Base-by-base conservation (phyloP, 2,113 vertebrate genomes). In the Xenus cinereus region DNA sequence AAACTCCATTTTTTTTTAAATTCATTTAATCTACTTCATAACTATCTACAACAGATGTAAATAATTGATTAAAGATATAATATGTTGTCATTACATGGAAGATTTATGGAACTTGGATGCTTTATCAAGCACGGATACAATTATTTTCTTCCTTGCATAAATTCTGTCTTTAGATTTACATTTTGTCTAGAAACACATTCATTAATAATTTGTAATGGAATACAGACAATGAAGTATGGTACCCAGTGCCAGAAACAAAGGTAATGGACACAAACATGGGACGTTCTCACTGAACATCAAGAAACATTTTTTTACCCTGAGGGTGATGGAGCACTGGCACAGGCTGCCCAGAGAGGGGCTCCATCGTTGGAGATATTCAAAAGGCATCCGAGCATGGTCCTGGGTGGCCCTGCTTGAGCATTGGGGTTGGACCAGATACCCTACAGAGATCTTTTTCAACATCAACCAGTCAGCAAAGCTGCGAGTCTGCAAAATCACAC, bases 401-500 rank as follows among this genome's bases (percentile, higher is more conserved):
- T 67, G 18, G n/a, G 4, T 19, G 2, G 3, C 13, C 6, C 6
- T 81, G n/a, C 32, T 12, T 39, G 16, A 71, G 12, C 17, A 43
- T 12, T 1, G 7, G 4, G 0, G 3, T 32, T 41, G 57, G n/a
- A 48, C 9, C 7, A 32, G 14, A 14, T 39, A 3, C 6, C 20
- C 24, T 73, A 18, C 50, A 50, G 28, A 56, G 14, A 11, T 12
- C 20, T 39, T 43, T 66, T 26, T 35, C 26, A 24, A 6, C 5
- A 8, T 51, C 18, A 77, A 4, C 9, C 10, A 32, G n/a, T 57
- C 41, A 22, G 12, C 20, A 51, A 54, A 41, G 37, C 14, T 51
- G 32, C 54, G 19, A 43, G 54, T 82, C 53, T 72, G 23, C 56
- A 72, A 76, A 92, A 84, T 46, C 32, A 43, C 33, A 59, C 6